Conservation (phyloP, 1,140 invertebrate species). For the Forficula auricularia region DNA sequence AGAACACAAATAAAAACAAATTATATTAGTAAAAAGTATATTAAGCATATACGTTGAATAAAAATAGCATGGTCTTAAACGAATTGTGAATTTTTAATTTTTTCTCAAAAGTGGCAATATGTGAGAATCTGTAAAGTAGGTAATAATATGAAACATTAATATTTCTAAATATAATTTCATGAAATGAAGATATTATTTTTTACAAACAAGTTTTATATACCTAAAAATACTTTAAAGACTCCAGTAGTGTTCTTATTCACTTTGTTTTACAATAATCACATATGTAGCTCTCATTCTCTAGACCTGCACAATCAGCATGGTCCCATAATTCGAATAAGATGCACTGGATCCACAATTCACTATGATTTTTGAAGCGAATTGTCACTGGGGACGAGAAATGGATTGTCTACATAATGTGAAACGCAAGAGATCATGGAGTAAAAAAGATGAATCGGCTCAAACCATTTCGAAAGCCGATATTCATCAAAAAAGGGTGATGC, state of each 20-base stretch:
- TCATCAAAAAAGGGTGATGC: no score
- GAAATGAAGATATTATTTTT: no score
- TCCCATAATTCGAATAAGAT: not conserved
- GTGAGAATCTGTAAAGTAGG: not conserved
- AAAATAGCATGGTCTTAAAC: not conserved
- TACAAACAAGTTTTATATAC: no score
- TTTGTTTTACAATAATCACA: slow-evolving; percentile 1
- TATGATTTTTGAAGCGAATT: no score
- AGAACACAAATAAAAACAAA: not conserved
- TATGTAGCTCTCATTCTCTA: not conserved
- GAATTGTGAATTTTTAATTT: not conserved
- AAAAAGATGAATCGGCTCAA: no score
- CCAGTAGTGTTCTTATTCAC: no score
- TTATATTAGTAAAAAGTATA: not conserved
- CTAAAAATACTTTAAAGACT: no score
- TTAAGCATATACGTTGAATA: not conserved
- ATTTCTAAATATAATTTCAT: no score
- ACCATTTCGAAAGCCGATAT: no score
- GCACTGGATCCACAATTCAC: slow-evolving; percentile 1
- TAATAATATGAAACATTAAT: not conserved
- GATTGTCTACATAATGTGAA: no score
- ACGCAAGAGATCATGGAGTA: no score
- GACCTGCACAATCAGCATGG: slow-evolving; percentile 1
- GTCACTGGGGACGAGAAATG: no score
- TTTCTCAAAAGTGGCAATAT: slow-evolving; percentile 1